Evolutionary conservation across 2,888 invertebrate species (phyloP).

Genomic region (Aelia acuminata): DNA sequence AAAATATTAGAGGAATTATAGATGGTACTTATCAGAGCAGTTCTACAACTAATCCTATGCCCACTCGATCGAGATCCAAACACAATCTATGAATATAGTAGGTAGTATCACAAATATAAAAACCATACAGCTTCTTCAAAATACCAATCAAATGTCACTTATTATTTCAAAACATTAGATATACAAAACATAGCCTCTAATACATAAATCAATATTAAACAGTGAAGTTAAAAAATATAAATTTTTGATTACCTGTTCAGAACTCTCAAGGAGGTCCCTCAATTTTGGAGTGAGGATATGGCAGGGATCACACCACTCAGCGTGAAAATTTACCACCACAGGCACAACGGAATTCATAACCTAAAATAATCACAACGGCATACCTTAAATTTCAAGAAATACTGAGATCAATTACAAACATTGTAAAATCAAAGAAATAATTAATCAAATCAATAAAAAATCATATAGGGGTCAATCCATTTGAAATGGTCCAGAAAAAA

Average conservation of each 20-base stretch:
- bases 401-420: neutral
- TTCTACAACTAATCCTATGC: too few relatives aligned
- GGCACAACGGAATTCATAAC: conserved; percentile 87
- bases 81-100: too few relatives aligned
- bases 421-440: neutral
- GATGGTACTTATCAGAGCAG: too few relatives aligned
- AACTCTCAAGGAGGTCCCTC: conserved; percentile 81
- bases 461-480: too few relatives aligned
- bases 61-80: too few relatives aligned
- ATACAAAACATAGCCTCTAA: too few relatives aligned
- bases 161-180: too few relatives aligned
- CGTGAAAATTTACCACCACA: conserved; percentile 92
- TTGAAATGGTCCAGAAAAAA: too few relatives aligned
- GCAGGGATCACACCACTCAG: conserved; percentile 93
- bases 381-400: conserved; percentile 52
- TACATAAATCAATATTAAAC: neutral
- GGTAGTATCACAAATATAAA: too few relatives aligned
- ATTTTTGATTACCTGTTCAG: conserved; percentile 70
- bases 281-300: conserved; percentile 88
- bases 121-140: neutral
- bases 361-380: conserved; percentile 68
- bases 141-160: neutral
- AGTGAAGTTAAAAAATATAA: neutral
- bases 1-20: too few relatives aligned
- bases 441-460: neutral